A percentile compares a stretch with the other conserved stretches of the same genome.
These are phyloP conservation scores for Arizona elegans DNA, from an alignment of 2,113 vertebrate species.

Conservation along the genomic window DNA sequence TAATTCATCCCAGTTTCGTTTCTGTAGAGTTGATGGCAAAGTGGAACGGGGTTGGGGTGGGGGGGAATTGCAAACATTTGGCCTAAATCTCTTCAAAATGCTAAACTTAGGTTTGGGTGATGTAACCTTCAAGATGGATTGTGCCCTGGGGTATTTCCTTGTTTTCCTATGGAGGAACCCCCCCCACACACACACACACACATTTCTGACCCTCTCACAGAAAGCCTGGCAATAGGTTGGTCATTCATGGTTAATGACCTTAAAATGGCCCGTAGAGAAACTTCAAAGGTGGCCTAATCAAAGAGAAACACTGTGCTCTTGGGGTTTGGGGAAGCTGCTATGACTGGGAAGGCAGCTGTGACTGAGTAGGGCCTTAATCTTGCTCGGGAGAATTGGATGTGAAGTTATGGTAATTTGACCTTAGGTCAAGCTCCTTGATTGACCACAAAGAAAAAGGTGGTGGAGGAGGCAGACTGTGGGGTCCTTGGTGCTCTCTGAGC, in stretches of 20 bases:
- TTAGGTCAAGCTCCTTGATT: neutral
- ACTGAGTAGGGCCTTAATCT: constrained; percentile 1
- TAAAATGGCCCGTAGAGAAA: neutral
- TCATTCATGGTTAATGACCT: neutral
- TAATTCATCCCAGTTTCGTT: neutral
- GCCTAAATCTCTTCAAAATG: neutral
- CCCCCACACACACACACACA: neutral
- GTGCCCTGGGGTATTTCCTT: neutral
- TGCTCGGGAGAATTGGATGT: neutral
- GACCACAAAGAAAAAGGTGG: no score
- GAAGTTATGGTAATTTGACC: neutral
- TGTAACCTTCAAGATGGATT: neutral
- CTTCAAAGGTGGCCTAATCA: neutral
- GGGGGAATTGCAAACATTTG: neutral
- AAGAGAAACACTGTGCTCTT: neutral
- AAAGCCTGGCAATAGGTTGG: neutral
- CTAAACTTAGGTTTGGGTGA: neutral
- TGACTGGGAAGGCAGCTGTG: no score
- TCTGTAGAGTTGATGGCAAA: neutral
- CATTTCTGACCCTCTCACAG: neutral
- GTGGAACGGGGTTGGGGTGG: accelerated
- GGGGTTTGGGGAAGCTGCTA: neutral
- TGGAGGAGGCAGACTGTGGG: neutral
- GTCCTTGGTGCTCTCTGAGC: no score
- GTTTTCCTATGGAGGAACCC: neutral